These are phyloP conservation scores for Denticeps clupeoides DNA, from an alignment of 2,797 vertebrate species.

Conservation along the genomic window DNA sequence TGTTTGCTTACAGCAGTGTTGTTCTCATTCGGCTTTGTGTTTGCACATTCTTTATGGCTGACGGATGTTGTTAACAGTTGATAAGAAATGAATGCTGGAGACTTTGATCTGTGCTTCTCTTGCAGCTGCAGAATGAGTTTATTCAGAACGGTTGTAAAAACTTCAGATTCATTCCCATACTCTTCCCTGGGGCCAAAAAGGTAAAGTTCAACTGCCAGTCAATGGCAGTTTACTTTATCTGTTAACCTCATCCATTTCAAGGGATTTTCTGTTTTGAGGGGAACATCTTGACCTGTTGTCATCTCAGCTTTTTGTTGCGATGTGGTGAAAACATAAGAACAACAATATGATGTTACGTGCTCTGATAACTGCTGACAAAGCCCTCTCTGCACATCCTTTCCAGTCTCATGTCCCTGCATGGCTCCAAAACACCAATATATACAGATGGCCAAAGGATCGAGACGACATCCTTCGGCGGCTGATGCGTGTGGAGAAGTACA, in stretches of 20 bases:
- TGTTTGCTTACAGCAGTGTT: no score
- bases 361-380: no score
- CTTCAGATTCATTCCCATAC: conserved; percentile 67
- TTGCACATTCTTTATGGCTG: not conserved
- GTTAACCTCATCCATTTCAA: no score
- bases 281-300: no score
- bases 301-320: no score
- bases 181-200: conserved; percentile 66
- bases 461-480: conserved; percentile 67
- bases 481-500: conserved; percentile 70
- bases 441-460: conserved; percentile 57
- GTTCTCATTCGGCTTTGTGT: not conserved
- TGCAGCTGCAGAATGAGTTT: conserved; percentile 69
- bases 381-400: not conserved
- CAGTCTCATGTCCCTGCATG: conserved; percentile 64
- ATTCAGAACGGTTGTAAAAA: conserved; percentile 73
- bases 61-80: not conserved
- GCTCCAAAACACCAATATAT: conserved; percentile 68
- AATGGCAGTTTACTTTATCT: no score
- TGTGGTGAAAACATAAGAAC: no score
- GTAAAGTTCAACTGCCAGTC: conserved; percentile 36
- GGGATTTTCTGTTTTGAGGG: no score
- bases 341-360: no score
- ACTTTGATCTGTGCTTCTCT: not conserved
- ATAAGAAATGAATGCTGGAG: not conserved